Base-by-base conservation (phyloP, 1,140 invertebrate species). In the Cyclargus thomasi region DNA sequence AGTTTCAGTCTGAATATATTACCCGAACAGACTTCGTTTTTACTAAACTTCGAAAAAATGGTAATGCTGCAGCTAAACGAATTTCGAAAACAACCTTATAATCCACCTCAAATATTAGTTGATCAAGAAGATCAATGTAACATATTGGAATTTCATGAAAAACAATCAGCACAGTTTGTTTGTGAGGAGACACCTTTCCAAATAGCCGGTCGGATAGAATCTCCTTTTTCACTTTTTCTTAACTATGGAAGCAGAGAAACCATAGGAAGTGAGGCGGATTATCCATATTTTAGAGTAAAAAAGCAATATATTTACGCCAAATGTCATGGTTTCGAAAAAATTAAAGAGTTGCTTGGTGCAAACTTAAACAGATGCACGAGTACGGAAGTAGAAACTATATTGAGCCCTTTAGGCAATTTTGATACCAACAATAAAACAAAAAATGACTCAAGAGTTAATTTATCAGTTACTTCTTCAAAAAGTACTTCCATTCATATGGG, bases 11-110 rank as follows among this genome's bases (percentile, higher is more conserved):
- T 90, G 21, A 83, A 87, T 67, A 63, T 90, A 35, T 69, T 90
- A 66, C 88, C 88, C 35, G 85, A 90, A 77, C 88, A 90, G 75
- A 70, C 83, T 23, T 80, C 79, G 2, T 90, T 90, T 72, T 75
- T 90, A 53, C 69, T 90, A 23, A 79, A 90, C 62, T 77, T 90
- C 67, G 76, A 88, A 77, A 88, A 82, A 67, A 78, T 90, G 77
- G 75, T 87, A 20, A 72, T 86, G 39, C 75, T 90, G 59, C 88
- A 90, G 72, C 64, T 90, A 62, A 83, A 85, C 68, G 86, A 90
- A 77, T 80, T 88, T 10, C 75, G 83, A 78, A 82, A 75, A 67
- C 68, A 64, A 69, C 81, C 62, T 8, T 66, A 71, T 68, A 62
- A 16, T 53, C 35, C n/a, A 16, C 36, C 73, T 23, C 71, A 75